Percentiles rank a stretch among this genome's conserved stretches.
Conservation (phyloP, 2,797 vertebrate species). For the Chelmon rostratus region DNA sequence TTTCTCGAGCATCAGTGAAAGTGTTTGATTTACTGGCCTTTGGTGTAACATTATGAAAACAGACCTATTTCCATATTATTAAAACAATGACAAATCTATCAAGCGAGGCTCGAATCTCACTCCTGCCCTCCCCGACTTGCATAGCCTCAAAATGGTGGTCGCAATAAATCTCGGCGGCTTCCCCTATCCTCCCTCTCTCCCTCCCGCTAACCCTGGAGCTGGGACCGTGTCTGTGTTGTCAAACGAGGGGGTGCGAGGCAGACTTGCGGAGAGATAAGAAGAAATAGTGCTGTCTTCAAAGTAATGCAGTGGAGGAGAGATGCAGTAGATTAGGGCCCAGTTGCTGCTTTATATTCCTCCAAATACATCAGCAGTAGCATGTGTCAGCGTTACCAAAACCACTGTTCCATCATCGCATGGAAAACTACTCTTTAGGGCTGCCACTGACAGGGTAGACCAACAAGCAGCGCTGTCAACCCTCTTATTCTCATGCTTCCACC, state of each 20-base stretch:
- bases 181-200: constrained; percentile 43
- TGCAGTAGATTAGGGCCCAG: constrained; percentile 80
- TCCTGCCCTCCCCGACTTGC: constrained; percentile 52
- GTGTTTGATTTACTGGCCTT: constrained; percentile 78
- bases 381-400: constrained; percentile 76
- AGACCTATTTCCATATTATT: constrained; percentile 81
- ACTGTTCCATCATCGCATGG: constrained; percentile 78
- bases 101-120: constrained; percentile 45
- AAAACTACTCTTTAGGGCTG: constrained; percentile 73
- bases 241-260: constrained; percentile 68
- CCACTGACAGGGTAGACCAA: constrained; percentile 56
- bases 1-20: constrained; percentile 56
- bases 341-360: constrained; percentile 82
- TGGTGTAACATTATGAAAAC: constrained; percentile 77
- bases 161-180: constrained; percentile 73
- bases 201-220: constrained; percentile 63
- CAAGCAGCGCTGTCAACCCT: constrained; percentile 58
- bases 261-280: constrained; percentile 81
- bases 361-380: constrained; percentile 83
- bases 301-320: constrained; percentile 82
- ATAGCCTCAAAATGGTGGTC: constrained; percentile 73
- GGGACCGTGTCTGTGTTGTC: constrained; percentile 71
- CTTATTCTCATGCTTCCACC: constrained; percentile 47
- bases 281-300: constrained; percentile 83
- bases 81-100: constrained; percentile 82